Evolutionary conservation across 30 jellyfish, hydroid and myxozoan genomes (phyloP), one percentile per base, ranked within the genome.

Genomic region (Phacellophora camtschatica): DNA sequence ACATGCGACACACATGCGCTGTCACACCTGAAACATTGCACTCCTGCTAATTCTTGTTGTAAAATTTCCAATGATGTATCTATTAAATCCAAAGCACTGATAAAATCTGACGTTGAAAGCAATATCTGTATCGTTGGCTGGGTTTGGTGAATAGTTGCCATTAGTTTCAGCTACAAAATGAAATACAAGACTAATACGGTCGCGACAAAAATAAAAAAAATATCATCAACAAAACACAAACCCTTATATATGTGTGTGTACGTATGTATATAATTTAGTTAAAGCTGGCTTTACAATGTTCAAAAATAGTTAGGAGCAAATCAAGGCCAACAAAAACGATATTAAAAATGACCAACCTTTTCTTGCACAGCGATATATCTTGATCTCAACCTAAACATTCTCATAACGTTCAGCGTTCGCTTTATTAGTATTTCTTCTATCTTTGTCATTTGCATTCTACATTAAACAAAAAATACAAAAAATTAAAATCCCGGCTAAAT

Each of bases 71-170:
- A 58, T 28, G 99, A 86, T 1, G 99, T 87, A 28, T 80, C 97
- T 27, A 93, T 93, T 67, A 93, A 56, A 68, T 93, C 99, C 35
- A 93, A 61, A 32, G 99, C 99, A 74, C 99, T 93, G 57, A 93
- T 92, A 66, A 68, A 93, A 57, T 87, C 99, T 6, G 99, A 79
- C 13, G 91, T 83, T 16, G 99, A 74, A 32, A 93, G 54, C 22
- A 93, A 66, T 8, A 93, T 63, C 56, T 93, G 99, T 27, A 93
- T 93, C 32, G 99, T 93, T 30, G 99, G 97, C 53, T 93, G 99
- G 0, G 99, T 93, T 82, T 93, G 99, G 41, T 93, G 99, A 29
- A 93, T 93, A 13, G 97, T 79, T n/a, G 99, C 95, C 96, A 93
- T 93, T 36, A 93, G 74, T 67, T 93, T 93, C 56, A 93, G 74